These are phyloP conservation scores for Pammene fasciana DNA, from an alignment of 2,888 invertebrate species.

Conservation along the genomic window DNA sequence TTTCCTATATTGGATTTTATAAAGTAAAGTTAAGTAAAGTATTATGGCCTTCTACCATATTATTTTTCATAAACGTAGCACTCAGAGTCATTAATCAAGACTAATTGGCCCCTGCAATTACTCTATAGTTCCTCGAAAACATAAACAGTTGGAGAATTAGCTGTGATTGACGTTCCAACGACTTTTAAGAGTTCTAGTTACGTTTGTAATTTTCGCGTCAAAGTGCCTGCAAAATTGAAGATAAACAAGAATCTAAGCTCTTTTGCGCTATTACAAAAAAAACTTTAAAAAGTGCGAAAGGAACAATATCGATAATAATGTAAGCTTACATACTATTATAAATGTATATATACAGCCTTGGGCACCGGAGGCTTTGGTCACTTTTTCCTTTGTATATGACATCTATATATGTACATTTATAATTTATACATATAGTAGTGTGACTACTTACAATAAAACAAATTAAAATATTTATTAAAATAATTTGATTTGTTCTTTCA, in stretches of 20 bases:
- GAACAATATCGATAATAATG: too few species aligned
- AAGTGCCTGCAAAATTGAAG: background rate
- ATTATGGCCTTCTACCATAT: background rate
- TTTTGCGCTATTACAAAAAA: background rate
- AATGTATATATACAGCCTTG: too few species aligned
- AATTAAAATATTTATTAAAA: too few species aligned
- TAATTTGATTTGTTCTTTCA: too few species aligned
- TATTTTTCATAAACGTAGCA: background rate
- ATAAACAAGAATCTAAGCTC: background rate
- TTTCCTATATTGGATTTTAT: too few species aligned
- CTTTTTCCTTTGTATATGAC: too few species aligned
- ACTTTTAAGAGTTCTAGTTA: conserved; percentile 26
- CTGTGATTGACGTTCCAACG: conserved; percentile 16
- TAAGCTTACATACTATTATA: too few species aligned
- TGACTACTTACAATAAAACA: too few species aligned
- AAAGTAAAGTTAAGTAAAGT: background rate
- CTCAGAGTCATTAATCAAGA: conserved; percentile 13
- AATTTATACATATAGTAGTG: too few species aligned
- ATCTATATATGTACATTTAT: too few species aligned
- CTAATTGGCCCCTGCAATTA: conserved; percentile 26
- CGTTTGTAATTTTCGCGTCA: conserved; percentile 12
- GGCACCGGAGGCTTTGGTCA: too few species aligned
- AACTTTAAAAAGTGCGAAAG: too few species aligned
- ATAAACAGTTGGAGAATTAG: conserved; percentile 20
- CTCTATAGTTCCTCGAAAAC: conserved; percentile 21